A percentile compares a stretch with the other conserved stretches of the same genome.
phyloP scores from a whole-genome alignment of 2,888 invertebrate genomes.

The Cataglyphis cursor region DNA sequence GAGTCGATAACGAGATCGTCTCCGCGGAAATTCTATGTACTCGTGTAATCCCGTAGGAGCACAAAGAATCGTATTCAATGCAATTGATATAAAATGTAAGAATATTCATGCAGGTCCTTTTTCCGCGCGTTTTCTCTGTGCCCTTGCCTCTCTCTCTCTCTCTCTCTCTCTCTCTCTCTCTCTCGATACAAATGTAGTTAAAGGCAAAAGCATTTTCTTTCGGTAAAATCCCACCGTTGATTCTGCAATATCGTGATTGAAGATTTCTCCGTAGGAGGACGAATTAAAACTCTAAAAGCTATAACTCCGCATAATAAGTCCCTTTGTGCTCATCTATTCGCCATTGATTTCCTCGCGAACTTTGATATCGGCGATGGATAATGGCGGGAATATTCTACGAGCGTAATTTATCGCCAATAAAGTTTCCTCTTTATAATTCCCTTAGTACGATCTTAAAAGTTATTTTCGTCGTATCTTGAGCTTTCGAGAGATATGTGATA shows the following conservation, averaged over 20 bases:
- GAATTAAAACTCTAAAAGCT: constrained; percentile 51
- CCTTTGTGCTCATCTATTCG: constrained; percentile 29
- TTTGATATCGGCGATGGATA: constrained; percentile 36
- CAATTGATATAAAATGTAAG: constrained; percentile 22
- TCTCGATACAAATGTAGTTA: constrained; percentile 34
- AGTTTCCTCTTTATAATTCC: constrained; percentile 30
- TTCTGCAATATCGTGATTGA: constrained; percentile 36
- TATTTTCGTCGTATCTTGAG: background rate
- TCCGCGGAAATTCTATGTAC: constrained; percentile 26
- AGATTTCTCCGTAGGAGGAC: constrained; percentile 21
- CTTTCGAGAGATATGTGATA: background rate
- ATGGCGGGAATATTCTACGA: constrained; percentile 21
- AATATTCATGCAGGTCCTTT: constrained; percentile 39
- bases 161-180: background rate
- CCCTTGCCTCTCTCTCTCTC: background rate
- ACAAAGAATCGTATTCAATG: constrained; percentile 27
- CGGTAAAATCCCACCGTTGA: constrained; percentile 8
- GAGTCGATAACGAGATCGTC: constrained; percentile 60
- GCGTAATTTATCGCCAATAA: constrained; percentile 43
- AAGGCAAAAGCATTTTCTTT: constrained; percentile 27
- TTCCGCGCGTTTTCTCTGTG: background rate
- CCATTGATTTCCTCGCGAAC: constrained; percentile 38
- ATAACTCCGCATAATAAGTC: constrained; percentile 11
- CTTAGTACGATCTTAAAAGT: background rate
- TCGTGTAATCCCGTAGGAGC: constrained; percentile 35